Conservation (phyloP, 2,888 invertebrate species). For the Strigamia maritima region DNA sequence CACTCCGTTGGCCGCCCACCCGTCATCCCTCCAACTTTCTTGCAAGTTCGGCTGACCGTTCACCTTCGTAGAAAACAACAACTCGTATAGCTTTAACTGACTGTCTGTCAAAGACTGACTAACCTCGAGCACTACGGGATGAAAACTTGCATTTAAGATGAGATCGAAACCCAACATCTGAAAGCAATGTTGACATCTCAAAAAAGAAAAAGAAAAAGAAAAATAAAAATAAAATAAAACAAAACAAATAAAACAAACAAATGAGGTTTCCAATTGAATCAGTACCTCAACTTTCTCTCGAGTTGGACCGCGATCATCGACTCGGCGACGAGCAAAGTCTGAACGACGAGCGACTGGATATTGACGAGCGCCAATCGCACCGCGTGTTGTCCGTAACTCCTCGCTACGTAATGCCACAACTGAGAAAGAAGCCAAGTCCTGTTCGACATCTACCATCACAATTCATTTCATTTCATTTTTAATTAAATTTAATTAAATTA, state of each 20-base stretch:
- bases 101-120: no score
- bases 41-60: conserved; percentile 47
- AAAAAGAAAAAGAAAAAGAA: neutral
- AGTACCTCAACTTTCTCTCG: conserved; percentile 40
- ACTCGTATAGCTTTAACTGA: no score
- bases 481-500: neutral
- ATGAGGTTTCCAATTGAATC: neutral
- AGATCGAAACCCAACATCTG: conserved; percentile 50
- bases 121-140: conserved; percentile 50
- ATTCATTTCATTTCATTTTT: neutral
- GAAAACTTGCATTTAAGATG: conserved; percentile 50
- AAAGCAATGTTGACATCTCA: conserved; percentile 49
- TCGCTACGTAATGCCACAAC: conserved; percentile 45
- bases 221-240: no score
- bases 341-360: conserved; percentile 44
- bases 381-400: conserved; percentile 45
- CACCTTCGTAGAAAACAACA: conserved; percentile 41
- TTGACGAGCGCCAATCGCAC: conserved; percentile 44
- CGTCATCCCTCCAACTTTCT: conserved; percentile 45
- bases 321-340: conserved; percentile 45
- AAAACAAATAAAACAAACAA: neutral
- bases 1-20: conserved; percentile 43
- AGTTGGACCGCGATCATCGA: conserved; percentile 41
- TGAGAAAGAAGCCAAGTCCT: conserved; percentile 45
- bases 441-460: conserved; percentile 43